Percentiles rank a stretch among this genome's conserved stretches.
Conservation (phyloP, 1,140 invertebrate species). For the Microplitis mediator region DNA sequence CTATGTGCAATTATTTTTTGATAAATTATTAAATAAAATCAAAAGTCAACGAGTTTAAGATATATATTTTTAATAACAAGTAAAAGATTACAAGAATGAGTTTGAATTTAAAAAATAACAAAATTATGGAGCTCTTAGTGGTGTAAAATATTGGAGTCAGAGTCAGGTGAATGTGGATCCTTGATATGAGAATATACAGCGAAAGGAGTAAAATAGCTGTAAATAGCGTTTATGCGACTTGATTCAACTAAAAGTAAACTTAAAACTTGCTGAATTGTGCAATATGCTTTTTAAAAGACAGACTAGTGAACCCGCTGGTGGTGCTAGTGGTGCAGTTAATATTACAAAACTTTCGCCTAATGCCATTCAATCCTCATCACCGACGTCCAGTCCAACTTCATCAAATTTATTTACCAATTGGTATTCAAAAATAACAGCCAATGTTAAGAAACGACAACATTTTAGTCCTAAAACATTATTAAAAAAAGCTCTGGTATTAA, state of each 20-base stretch:
- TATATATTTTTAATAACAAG: not conserved
- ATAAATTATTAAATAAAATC: not conserved
- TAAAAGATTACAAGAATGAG: not conserved
- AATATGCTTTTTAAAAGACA: conserved; percentile 51
- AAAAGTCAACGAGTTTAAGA: not conserved
- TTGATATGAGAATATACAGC: no score
- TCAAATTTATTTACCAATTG: conserved; percentile 53
- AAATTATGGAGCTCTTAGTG: not conserved
- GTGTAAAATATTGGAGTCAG: no score
- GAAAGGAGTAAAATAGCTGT: not conserved
- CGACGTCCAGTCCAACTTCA: conserved; percentile 49
- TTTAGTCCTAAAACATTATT: conserved; percentile 56
- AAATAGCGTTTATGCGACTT: not conserved
- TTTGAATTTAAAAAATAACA: not conserved
- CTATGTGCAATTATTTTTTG: conserved; percentile 39
- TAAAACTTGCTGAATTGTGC: conserved; percentile 2
- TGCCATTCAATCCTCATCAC: conserved; percentile 42
- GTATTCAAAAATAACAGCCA: conserved; percentile 60
- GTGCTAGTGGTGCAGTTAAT: conserved; percentile 28
- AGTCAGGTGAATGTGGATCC: not conserved
- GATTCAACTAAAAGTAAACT: not conserved
- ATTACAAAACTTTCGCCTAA: conserved; percentile 23
- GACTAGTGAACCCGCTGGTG: conserved; percentile 50
- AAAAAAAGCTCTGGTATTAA: conserved; percentile 57
- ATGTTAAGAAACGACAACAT: conserved; percentile 58